phyloP scores from a whole-genome alignment of 2,113 vertebrate genomes.

The Nematolebias whitei region DNA sequence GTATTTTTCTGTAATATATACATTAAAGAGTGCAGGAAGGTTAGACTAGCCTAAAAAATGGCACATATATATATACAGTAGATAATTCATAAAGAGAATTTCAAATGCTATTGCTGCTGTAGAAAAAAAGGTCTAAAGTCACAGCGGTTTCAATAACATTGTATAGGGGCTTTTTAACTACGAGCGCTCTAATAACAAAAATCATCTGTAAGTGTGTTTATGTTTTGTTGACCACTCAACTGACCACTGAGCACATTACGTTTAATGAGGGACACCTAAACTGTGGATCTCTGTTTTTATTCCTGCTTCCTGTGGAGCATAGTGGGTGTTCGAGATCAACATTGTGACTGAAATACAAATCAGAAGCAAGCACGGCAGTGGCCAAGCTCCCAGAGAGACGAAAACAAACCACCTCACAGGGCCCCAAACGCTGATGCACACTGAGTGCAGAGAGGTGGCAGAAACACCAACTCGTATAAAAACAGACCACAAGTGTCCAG shows the following conservation, averaged over 20 bases:
- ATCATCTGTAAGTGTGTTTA: slow-evolving; percentile 43
- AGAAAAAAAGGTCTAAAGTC: not conserved
- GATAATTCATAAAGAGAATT: not conserved
- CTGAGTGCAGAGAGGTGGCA: not conserved
- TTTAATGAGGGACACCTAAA: slow-evolving; percentile 60
- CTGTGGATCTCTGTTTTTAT: slow-evolving; percentile 14
- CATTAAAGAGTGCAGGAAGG: slow-evolving; percentile 1
- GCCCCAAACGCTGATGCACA: slow-evolving; percentile 11
- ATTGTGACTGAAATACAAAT: slow-evolving; percentile 30
- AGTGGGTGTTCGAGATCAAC: not conserved
- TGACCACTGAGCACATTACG: slow-evolving; percentile 60
- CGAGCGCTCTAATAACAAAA: slow-evolving; percentile 28
- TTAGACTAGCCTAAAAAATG: not conserved
- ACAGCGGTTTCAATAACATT: slow-evolving; percentile 10
- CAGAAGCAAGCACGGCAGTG: slow-evolving; percentile 8
- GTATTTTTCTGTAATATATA: not conserved
- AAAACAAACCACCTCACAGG: slow-evolving; percentile 6
- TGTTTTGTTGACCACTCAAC: slow-evolving; percentile 44
- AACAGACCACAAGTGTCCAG: slow-evolving; percentile 16
- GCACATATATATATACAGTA: not conserved
- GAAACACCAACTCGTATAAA: slow-evolving; percentile 10
- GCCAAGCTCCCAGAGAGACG: slow-evolving; percentile 20
- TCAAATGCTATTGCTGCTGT: not conserved
- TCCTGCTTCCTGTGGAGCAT: not conserved
- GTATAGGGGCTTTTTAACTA: slow-evolving; percentile 40